phyloP scores from a whole-genome alignment of 2,888 invertebrate genomes.

The Elgonia sp. region DNA sequence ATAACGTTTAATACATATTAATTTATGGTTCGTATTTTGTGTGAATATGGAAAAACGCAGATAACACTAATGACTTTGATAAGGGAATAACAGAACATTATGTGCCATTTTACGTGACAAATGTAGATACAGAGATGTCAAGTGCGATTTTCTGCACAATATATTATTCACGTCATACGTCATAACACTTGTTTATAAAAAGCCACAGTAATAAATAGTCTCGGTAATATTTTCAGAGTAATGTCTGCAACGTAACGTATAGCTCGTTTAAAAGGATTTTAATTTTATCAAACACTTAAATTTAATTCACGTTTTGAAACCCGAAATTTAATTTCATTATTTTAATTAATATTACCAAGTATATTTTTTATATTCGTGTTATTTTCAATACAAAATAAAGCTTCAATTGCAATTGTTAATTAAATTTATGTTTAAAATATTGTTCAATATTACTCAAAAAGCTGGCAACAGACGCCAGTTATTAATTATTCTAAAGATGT shows the following conservation, averaged over 20 bases:
- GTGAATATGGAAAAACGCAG: conserved; percentile 60
- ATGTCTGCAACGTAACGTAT: conserved; percentile 10
- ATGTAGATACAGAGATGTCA: conserved; percentile 64
- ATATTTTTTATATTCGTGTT: too few species aligned
- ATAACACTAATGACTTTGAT: conserved; percentile 71
- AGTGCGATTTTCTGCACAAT: conserved; percentile 60
- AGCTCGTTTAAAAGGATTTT: conserved; percentile 8
- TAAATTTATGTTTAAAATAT: too few species aligned
- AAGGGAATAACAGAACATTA: conserved; percentile 59
- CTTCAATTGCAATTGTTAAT: too few species aligned
- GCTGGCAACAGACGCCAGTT: too few species aligned
- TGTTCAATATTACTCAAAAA: too few species aligned
- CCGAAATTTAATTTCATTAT: too few species aligned
- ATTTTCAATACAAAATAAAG: too few species aligned
- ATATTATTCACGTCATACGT: conserved; percentile 60
- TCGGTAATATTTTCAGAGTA: conserved; percentile 48
- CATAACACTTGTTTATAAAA: conserved; percentile 67
- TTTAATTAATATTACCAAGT: too few species aligned
- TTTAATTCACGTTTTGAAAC: too few species aligned
- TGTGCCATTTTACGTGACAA: conserved; percentile 59
- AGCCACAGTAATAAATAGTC: conserved; percentile 51
- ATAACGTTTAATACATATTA: conserved; percentile 62
- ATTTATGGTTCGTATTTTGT: conserved; percentile 59
- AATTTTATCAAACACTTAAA: conserved; percentile 20
- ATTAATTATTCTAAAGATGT: too few species aligned